Percentiles rank a stretch among this genome's conserved stretches.
Conservation (phyloP, 2,113 vertebrate genomes). For the Genyomyrus donnyi region DNA sequence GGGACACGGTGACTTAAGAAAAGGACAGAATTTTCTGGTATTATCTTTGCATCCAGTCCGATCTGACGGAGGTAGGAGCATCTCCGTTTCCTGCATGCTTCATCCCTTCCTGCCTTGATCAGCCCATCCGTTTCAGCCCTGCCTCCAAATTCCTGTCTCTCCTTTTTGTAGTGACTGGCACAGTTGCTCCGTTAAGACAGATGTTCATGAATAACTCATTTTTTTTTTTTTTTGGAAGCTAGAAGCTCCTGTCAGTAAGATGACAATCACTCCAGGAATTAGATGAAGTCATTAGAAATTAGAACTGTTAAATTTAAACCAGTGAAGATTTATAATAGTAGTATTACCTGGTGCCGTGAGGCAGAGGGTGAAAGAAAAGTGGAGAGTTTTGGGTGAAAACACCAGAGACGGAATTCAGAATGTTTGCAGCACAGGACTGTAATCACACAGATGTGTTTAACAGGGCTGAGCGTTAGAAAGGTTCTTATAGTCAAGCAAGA, state of each 20-base stretch:
- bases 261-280: not conserved
- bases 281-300: not conserved
- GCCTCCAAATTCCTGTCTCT: not conserved
- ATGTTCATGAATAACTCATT: constrained; percentile 6
- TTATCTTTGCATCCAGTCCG: not conserved
- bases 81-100: not conserved
- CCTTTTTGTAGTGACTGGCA: not conserved
- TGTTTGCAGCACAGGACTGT: not conserved
- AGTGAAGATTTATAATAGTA: not conserved
- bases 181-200: not conserved
- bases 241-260: not conserved
- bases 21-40: not conserved
- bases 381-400: not conserved
- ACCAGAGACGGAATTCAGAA: not conserved
- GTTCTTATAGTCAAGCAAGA: not conserved
- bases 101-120: not conserved
- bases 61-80: not conserved
- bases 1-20: not conserved
- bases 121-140: not conserved
- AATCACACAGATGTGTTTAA: not conserved
- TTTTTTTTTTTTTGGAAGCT: not conserved
- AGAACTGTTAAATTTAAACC: not conserved
- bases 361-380: not conserved
- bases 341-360: not conserved
- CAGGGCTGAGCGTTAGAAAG: not conserved